Base-by-base conservation (phyloP, 2,888 invertebrate species). In the Drosophila leonis region DNA sequence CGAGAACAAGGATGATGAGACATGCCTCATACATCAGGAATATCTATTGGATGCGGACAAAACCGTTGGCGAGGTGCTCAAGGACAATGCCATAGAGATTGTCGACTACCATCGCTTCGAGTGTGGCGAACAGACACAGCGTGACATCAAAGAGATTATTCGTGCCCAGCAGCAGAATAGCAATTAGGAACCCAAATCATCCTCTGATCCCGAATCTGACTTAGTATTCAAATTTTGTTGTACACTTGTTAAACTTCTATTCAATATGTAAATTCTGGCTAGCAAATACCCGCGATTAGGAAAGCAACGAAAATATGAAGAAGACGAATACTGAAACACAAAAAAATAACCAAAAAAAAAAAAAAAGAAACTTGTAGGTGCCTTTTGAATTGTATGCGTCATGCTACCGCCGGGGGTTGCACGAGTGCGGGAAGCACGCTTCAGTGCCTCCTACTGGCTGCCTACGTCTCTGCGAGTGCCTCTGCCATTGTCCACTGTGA, bases 91-190 rank as follows among this genome's bases (percentile, higher is more conserved):
- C 70, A 92, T 95, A 0, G 94, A 95, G 91, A 93, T 98, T 24
- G 88, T 97, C 10, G 97, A 98, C 92, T 98, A 97, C 92, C 95
- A 96, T 70, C 94, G 98, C 72, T 98, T 96, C 93, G 97, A 98
- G 91, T 97, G 98, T 92, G 98, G 98, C 1, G 98, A 97, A 54
- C 78, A 65, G 35, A 78, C 82, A 9, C 83, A 84, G 41, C 66
- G 71, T 13, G 79, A 80, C 46, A 77, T 90, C 9, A 82, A 84
- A 33, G 77, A 89, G 35, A 76, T 90, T 42, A 81, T 90, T 46
- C 83, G 83, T 37, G 87, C 84, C 7, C 82, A 91, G 76, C 75
- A 90, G 77, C 83, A 82, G 62, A 91, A 71, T 65, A 82, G 76
- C 80, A 86, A 75, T 65, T 80, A 37, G 76, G 6, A n/a, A 9